Base-by-base conservation (phyloP, 2,888 invertebrate species). In the Brenthis daphne region DNA sequence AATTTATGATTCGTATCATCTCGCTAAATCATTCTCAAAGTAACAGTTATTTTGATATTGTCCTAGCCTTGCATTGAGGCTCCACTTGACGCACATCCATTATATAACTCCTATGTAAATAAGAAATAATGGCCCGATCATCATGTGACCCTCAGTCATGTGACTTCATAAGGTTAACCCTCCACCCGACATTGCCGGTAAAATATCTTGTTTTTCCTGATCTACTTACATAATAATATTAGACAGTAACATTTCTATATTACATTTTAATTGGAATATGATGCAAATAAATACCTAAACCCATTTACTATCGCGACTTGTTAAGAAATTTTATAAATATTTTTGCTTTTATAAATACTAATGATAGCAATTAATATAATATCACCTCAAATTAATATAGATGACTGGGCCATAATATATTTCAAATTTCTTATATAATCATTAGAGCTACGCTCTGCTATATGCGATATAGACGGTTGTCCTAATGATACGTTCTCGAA, bases 131-230 rank as follows among this genome's bases (percentile, higher is more conserved):
- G 54, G 56, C 24, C 54, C 54, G 69, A 58, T 71, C 66, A 68
- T 70, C 74, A 73, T 71, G 68, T 72, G 73, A 72, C 69, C 65
- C 70, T 67, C 69, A 58, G 68, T 74, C 72, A 74, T 71, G 72
- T 74, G 72, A 73, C 72, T 72, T 53, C 56, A 69, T 74, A 70
- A 61, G 61, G 61, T 29, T 61, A 24, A 48, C 50, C 47, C 20
- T 37, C 61, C 20, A 67, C 50, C 8, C 14, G 20, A 24, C 16
- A n/a, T 12, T 33, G 12, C 12, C 3, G 37, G 51, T 20, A n/a
- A 16, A 37, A n/a, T 43, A 51, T n/a, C 24, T 11, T 2, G n/a
- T 6, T 6, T 2, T n/a, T 50, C 29, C 47, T 48, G 58, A 48
- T 50, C 58, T 48, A n/a, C 58, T 60, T 48, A 60, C 58, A 48